Conservation (phyloP, 2,797 vertebrate species). For the Enteromius fasciolatus region DNA sequence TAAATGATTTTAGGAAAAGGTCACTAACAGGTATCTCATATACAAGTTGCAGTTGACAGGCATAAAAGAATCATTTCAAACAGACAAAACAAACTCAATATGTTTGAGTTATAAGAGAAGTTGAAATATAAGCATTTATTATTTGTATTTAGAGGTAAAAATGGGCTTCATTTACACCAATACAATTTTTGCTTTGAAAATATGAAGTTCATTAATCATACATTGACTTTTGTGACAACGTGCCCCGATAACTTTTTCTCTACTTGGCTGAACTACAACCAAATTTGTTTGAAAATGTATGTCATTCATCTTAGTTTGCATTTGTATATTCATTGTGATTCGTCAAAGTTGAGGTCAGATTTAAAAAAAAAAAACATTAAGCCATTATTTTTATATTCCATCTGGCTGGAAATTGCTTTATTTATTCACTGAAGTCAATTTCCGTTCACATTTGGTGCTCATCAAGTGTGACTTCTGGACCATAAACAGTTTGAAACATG, state of each 20-base stretch:
- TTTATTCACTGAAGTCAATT: neutral
- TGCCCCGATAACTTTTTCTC: neutral
- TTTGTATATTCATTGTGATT: neutral
- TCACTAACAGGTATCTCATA: no score
- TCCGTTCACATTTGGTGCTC: neutral
- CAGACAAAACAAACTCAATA: neutral
- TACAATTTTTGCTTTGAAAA: neutral
- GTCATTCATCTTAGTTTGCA: neutral
- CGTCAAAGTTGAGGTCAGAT: neutral
- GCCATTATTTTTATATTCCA: neutral
- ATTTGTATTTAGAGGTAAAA: neutral
- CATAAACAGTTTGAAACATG: constrained; percentile 1
- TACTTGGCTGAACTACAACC: neutral
- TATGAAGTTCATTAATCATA: neutral
- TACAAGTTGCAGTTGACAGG: neutral
- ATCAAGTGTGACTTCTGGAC: constrained; percentile 3
- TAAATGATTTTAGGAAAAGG: neutral
- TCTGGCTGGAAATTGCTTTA: neutral
- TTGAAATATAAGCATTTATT: neutral
- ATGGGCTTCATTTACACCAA: neutral
- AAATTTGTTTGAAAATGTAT: neutral
- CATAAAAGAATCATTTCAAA: neutral
- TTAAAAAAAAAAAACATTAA: neutral
- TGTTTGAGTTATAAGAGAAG: neutral
- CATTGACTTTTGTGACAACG: neutral